Conservation (phyloP, 2,888 invertebrate genomes). For the Leptinotarsa juncta region DNA sequence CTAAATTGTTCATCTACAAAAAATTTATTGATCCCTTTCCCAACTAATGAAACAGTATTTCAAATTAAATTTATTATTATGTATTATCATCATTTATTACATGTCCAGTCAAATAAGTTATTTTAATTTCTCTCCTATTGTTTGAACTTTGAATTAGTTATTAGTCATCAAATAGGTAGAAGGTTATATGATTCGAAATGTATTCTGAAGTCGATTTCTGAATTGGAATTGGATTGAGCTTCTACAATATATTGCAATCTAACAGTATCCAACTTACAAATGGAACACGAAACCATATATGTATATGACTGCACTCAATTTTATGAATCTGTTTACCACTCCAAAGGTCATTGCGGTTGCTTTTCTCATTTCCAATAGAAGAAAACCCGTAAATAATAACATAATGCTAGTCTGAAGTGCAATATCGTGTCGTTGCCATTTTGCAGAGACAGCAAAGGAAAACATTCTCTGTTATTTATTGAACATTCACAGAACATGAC, state of each 20-base stretch:
- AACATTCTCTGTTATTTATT: conserved; percentile 18
- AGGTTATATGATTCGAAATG: too few relatives aligned
- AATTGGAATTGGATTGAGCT: not conserved
- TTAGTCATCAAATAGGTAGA: too few relatives aligned
- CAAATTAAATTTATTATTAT: too few relatives aligned
- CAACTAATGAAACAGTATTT: too few relatives aligned
- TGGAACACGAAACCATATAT: not conserved
- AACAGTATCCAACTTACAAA: not conserved
- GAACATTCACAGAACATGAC: conserved; percentile 17
- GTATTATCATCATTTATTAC: too few relatives aligned
- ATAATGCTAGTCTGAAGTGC: not conserved
- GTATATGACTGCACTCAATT: not conserved
- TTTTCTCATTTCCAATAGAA: not conserved
- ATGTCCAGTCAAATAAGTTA: too few relatives aligned
- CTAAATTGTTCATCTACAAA: too few relatives aligned
- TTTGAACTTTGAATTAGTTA: too few relatives aligned
- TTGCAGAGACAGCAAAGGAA: conserved; percentile 10
- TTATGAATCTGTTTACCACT: conserved; percentile 9
- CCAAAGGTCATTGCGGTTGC: not conserved
- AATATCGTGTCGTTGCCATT: conserved; percentile 9
- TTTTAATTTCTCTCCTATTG: too few relatives aligned
- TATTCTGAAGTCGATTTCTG: too few relatives aligned
- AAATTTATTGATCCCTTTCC: too few relatives aligned
- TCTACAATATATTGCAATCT: not conserved
- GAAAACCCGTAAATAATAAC: conserved; percentile 13